A percentile compares a stretch with the other conserved stretches of the same genome.
Conservation (phyloP, 1,140 invertebrate genomes). For the Drosophila kurseongensis region DNA sequence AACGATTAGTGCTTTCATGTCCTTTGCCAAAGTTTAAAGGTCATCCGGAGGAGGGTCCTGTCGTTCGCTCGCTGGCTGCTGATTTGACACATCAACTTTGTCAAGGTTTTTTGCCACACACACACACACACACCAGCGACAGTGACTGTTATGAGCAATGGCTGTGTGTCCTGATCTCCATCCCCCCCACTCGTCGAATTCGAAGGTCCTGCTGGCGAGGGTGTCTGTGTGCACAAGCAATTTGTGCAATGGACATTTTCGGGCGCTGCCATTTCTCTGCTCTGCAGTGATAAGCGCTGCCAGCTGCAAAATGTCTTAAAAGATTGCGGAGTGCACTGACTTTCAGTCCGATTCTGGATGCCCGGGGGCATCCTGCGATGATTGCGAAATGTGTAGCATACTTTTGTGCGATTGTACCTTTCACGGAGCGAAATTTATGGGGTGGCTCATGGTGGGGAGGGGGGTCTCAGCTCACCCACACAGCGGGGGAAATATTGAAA, state of each 20-base stretch:
- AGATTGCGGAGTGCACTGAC: conserved; percentile 78
- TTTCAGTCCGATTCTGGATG: conserved; percentile 24
- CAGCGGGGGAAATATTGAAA: conserved; percentile 38
- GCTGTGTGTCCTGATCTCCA: conserved; percentile 7
- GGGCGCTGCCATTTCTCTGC: conserved; percentile 51
- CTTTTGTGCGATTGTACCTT: conserved; percentile 50
- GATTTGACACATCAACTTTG: conserved; percentile 83
- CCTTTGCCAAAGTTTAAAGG: conserved; percentile 84
- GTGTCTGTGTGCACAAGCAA: conserved; percentile 64
- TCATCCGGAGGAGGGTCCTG: conserved; percentile 60
- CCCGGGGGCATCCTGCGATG: conserved; percentile 35
- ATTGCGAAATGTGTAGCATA: conserved; percentile 58
- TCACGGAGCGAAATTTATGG: not conserved
- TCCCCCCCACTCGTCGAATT: not conserved
- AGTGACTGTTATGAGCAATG: conserved; percentile 76
- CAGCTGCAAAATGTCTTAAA: conserved; percentile 78
- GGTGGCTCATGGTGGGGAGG: not conserved
- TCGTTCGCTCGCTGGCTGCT: conserved; percentile 53
- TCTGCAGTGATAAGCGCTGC: conserved; percentile 75
- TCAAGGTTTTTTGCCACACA: conserved; percentile 70
- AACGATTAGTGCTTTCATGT: conserved; percentile 84
- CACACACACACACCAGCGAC: conserved; percentile 60
- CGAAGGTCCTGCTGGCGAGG: conserved; percentile 9
- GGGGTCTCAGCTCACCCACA: not conserved
- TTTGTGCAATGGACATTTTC: conserved; percentile 81